These are phyloP conservation scores for Axis porcinus DNA, from an alignment of 2,113 vertebrate genomes.

Conservation along the genomic window DNA sequence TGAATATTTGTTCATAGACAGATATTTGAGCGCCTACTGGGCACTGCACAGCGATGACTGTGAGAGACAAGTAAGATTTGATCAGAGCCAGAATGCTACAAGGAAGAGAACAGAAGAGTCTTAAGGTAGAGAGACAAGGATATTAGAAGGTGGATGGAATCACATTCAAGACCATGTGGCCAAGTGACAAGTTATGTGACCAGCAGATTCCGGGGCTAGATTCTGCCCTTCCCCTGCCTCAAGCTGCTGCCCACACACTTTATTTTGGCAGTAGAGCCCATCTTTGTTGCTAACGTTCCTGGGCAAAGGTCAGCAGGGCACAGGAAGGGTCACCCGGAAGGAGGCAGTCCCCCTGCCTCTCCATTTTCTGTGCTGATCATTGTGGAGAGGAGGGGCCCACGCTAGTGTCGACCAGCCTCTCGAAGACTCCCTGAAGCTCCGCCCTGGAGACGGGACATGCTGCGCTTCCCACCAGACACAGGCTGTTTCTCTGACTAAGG, in stretches of 20 bases:
- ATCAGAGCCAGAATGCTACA: neutral
- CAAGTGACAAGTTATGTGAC: neutral
- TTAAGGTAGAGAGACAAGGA: neutral
- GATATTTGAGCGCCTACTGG: neutral
- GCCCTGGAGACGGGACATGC: neutral
- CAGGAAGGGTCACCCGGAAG: neutral
- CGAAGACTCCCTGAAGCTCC: neutral
- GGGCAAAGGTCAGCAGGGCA: neutral
- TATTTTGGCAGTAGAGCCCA: neutral
- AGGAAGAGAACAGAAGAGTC: neutral
- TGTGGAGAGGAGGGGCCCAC: fast-evolving
- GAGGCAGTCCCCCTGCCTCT: neutral
- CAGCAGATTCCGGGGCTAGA: neutral
- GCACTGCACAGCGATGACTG: too few species aligned
- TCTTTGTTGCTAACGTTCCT: neutral
- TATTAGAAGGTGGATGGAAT: neutral
- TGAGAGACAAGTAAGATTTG: neutral
- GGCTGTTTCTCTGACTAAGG: neutral
- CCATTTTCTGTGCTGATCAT: neutral
- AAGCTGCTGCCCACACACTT: neutral
- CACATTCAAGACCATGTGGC: neutral
- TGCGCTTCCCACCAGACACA: neutral
- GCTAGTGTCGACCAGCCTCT: fast-evolving
- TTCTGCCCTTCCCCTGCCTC: neutral
- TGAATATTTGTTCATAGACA: neutral